A percentile compares a stretch with the other conserved stretches of the same genome.
Evolutionary conservation across 2,888 invertebrate genomes (phyloP).

Genomic region (Tetranychus truncatus): DNA sequence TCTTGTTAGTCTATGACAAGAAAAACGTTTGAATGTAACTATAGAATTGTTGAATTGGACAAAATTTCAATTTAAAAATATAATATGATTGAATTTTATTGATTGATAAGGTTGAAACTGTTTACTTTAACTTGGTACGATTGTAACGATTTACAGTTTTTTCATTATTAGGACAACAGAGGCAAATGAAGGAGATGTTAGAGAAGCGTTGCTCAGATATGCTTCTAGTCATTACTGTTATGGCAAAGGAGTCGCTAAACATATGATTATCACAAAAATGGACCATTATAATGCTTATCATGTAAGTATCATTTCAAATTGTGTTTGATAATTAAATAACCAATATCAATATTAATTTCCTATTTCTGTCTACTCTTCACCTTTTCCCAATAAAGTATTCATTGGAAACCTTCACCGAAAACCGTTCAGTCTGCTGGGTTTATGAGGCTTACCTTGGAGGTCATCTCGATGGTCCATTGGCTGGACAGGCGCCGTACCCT

Average conservation of each 20-base stretch:
- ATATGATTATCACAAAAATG: slow-evolving; percentile 37
- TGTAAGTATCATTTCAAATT: slow-evolving; percentile 31
- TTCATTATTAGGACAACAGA: slow-evolving; percentile 18
- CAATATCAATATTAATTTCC: neutral
- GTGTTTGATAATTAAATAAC: neutral
- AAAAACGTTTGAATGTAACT: no score
- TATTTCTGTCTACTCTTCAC: neutral
- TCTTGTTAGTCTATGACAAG: no score
- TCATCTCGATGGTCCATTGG: slow-evolving; percentile 33
- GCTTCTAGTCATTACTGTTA: slow-evolving; percentile 39
- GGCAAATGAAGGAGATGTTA: slow-evolving; percentile 35
- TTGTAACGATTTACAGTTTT: neutral
- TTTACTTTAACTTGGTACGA: no score
- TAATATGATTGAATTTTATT: no score
- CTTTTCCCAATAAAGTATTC: slow-evolving; percentile 33
- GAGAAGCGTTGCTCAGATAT: slow-evolving; percentile 34
- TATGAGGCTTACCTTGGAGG: slow-evolving; percentile 36
- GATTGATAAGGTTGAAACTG: no score
- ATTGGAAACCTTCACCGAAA: slow-evolving; percentile 39
- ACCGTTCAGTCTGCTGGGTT: slow-evolving; percentile 38
- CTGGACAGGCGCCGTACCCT: slow-evolving; percentile 34
- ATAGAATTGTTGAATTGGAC: no score
- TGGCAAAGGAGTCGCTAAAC: slow-evolving; percentile 36
- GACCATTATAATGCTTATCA: slow-evolving; percentile 38
- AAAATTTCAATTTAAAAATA: no score